Conservation (phyloP, 35 echinoderm and acorn worm species). For the Ophioderma brevispina region DNA sequence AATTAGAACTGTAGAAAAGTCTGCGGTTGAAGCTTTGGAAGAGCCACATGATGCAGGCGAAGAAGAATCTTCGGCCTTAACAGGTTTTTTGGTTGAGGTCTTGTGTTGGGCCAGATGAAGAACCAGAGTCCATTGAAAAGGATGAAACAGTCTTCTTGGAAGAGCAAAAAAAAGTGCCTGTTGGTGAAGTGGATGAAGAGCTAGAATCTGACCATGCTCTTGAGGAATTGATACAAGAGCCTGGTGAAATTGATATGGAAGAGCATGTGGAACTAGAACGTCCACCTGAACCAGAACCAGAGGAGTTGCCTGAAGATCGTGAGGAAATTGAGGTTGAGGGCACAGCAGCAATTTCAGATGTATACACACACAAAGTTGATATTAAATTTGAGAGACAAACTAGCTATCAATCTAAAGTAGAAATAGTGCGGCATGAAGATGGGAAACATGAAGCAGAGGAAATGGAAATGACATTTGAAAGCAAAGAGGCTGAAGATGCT, state of each 20-base stretch:
- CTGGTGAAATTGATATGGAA: neutral
- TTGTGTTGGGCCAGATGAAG: neutral
- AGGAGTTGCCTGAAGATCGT: constrained; percentile 42
- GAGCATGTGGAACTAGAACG: neutral
- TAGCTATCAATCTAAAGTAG: neutral
- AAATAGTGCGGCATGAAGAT: neutral
- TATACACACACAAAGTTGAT: neutral
- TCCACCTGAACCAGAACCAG: constrained; percentile 7
- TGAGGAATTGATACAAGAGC: neutral
- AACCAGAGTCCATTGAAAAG: neutral
- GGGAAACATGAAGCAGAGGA: constrained; percentile 17
- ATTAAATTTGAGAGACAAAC: neutral
- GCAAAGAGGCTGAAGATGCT: constrained; percentile 2
- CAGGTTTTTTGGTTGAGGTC: neutral
- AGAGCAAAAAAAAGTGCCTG: neutral
- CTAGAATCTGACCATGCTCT: constrained; percentile 4
- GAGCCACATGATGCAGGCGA: constrained; percentile 25
- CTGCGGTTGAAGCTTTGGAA: neutral
- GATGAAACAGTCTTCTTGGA: too few species aligned
- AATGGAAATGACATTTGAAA: constrained; percentile 15
- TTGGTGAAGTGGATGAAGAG: neutral
- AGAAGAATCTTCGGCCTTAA: neutral
- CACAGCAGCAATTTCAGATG: constrained; percentile 5
- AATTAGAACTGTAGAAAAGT: neutral
- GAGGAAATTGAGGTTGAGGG: constrained; percentile 13